These are phyloP conservation scores for Mus caroli DNA, from an alignment of 2,797 vertebrate species.

Conservation along the genomic window DNA sequence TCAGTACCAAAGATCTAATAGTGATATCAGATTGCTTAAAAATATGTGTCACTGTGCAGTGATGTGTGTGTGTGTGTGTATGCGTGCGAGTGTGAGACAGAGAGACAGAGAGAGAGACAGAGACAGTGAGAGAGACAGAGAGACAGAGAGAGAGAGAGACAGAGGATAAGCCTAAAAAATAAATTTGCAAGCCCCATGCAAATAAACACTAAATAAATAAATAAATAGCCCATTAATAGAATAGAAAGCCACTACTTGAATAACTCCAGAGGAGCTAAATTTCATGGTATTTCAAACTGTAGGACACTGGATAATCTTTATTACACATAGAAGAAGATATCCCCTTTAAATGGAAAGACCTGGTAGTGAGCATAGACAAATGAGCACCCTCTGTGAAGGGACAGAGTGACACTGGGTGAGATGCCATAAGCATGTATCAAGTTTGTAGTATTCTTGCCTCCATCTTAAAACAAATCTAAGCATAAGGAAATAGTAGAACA, in stretches of 20 bases:
- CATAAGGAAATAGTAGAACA: conserved; percentile 12
- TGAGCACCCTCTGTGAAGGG: not conserved
- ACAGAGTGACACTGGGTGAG: not conserved
- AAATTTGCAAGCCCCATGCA: not conserved
- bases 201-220: not conserved
- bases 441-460: not conserved
- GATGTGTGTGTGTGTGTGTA: not conserved
- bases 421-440: not conserved
- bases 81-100: too few relatives aligned
- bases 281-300: conserved; percentile 8
- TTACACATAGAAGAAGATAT: conserved; percentile 8
- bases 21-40: not conserved
- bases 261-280: conserved; percentile 9
- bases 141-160: not conserved
- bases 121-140: not conserved
- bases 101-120: not conserved
- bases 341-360: not conserved
- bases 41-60: not conserved
- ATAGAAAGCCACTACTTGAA: not conserved
- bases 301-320: not conserved
- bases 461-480: conserved; percentile 53
- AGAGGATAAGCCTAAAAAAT: not conserved
- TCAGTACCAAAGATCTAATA: not conserved
- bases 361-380: not conserved
- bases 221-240: not conserved